Base-by-base conservation (phyloP, 2,888 invertebrate species). In the Heliothis peltigera region DNA sequence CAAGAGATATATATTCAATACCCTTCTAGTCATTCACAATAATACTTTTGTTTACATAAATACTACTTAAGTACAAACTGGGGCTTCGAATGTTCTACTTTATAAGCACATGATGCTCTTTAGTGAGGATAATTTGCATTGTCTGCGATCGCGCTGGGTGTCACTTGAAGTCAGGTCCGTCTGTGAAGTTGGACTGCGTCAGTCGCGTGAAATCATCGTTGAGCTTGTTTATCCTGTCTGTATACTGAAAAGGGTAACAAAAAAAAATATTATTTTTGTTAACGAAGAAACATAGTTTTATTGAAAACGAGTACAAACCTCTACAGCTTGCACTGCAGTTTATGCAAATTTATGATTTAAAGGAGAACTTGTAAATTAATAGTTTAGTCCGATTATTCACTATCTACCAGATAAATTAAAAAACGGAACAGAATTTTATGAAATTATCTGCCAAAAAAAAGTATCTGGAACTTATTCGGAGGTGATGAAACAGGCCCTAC, bases 191-290 rank as follows among this genome's bases (percentile, higher is more conserved):
- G 3, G 89, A 81, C 64, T 92, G 91, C 4, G 92, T 87, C 8
- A 93, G 83, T 10, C 86, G 83, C 0, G 91, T 87, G 65, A 93
- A 90, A 48, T 93, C 93, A 61, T 91, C 91, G 43, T 90, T 91
- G n/a, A 94, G 77, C 62, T 91, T 90, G 64, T 89, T 91, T 57
- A 94, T 86, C 63, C 87, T 91, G 62, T 91, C 93, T 4, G 89
- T 86, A 59, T 89, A 91, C 94, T 94, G 85, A 39, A 91, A 89
- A 48, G 19, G 51, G 48, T 61, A 69, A n/a, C n/a, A 0, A 68
- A 65, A 35, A 35, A 35, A 4, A 35, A 15, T 35, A 28, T 6
- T 28, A 22, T 28, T 28, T 28, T 7, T 28, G 28, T 7, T 8
- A 28, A 7, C 6, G 6, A 6, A 1, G 6, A 6, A 6, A 25